Base-by-base conservation (phyloP, 2,888 invertebrate genomes). In the Tipula helvola region DNA sequence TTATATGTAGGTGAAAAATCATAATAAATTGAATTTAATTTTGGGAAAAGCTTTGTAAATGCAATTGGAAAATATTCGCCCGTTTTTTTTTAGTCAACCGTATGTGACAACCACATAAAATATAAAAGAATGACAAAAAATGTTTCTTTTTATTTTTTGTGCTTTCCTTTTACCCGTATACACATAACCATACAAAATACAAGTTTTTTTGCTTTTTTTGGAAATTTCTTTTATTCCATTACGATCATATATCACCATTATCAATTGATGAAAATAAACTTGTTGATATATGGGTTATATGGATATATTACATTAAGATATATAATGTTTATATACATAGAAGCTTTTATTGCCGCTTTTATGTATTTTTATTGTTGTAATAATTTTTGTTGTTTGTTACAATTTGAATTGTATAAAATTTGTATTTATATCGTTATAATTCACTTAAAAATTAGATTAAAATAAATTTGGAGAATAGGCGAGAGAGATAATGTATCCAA, bases 191-290 rank as follows among this genome's bases (percentile, higher is more conserved):
- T 71, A 71, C 0, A 71, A 18, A 10, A 28, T n/a, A 52, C 52
- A 16, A 28, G 1, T 16, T 52, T 52, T 71, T 71, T n/a, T n/a
- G n/a, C n/a, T n/a, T 71, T 28, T 71, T 71, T 71, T 28, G 71
- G 12, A 71, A 71, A 71, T 71, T 71, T 12, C 28, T 18, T 52
- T 52, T 16, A 52, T 71, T 28, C 71, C 71, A 71, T 71, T 71
- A 71, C 71, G 71, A 71, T 71, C 71, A 71, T 71, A 71, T 71
- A 71, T 71, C 71, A 71, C 71, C 71, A 71, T 71, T 71, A 71
- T 28, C 71, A 71, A 71, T 71, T 71, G 71, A 71, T 71, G 71
- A 71, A 71, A 71, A 71, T 71, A 71, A 71, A 71, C 71, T 71
- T 71, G 71, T 71, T 71, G 71, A 71, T 71, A 71, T 71, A 71